Base-by-base conservation (phyloP, 2,113 vertebrate genomes). In the Brienomyrus brachyistius region DNA sequence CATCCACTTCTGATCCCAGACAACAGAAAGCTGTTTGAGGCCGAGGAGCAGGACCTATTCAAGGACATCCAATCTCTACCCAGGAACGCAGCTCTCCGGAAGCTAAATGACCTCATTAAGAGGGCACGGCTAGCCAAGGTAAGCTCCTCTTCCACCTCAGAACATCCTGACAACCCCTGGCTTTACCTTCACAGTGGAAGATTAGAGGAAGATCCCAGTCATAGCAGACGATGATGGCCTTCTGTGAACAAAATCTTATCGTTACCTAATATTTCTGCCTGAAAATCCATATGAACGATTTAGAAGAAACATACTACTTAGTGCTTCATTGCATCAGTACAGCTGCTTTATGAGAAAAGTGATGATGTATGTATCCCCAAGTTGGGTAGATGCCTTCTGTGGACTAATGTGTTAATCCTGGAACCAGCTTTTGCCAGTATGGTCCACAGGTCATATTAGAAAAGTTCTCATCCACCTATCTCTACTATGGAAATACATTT, bases 91-190 rank as follows among this genome's bases (percentile, higher is more conserved):
- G 98, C 98, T 1, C 96, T 99, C 2, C 95, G 98, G 88, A 99
- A 99, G 91, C 97, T 99, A 87, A 99, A 99, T 0, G 98, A 99
- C 91, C 97, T 99, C 92, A 99, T 99, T 93, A 99, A 99, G 93
- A 94, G 98, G 90, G 98, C 98, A 0, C 96, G 98, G 43, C 96
- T 99, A 51, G 98, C 98, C 90, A 99, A 99, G 97, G 98, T 98
- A 88, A 92, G 45, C 54, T 89, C 59, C 35, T 21, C 35, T 13
- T 15, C 27, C 13, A 3, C 43, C 43, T 77, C 43, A 19, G 48
- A 50, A 87, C 62, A 77, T 74, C 40, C 27, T 70, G n/a, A 70
- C 27, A 70, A 70, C n/a, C n/a, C 62, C 3, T 70, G 9, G 4
- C 62, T 70, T 27, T 70, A 70, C 62, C 62, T 31, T 31, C 40